Base-by-base conservation (phyloP, 2,113 vertebrate genomes). In the Brienomyrus longianalis region DNA sequence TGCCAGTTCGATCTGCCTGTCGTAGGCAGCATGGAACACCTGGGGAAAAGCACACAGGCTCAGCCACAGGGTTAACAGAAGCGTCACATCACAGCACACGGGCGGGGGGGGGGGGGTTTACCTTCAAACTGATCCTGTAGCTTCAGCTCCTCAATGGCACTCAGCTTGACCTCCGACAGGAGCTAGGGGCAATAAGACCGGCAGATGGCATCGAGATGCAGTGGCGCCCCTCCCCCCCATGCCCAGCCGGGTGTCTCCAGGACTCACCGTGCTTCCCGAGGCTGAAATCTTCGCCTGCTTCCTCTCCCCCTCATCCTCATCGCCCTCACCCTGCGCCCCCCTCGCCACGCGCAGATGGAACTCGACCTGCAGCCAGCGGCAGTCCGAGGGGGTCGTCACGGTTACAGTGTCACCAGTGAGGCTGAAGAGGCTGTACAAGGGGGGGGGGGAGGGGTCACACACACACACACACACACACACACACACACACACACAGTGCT, bases 301-400 rank as follows among this genome's bases (percentile, higher is more conserved):
- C 90, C 94, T 95, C 84, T 94, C 93, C 39, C 90, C 91, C 77
- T 93, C 91, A 56, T 94, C 93, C 52, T 91, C 92, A 62, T 88
- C 95, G 91, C 91, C 89, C 27, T 21, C 94, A 90, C 54, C 91
- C 92, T 77, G 89, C 27, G 85, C 87, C 86, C 43, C 89, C 31
- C 91, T 93, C 4, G 17, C 88, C 5, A 10, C 90, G 19, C 54
- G 83, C 21, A 95, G 96, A 27, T 92, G 92, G 93, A 97, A 97
- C 93, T 96, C 96, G 89, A 99, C 97, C 90, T 97, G 96, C 39
- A 99, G 95, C 97, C 97, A 98, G 90, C 96, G 95, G 91, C 95
- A 96, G 92, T 97, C 96, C 0, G 95, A 95, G 0, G 95, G 96
- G 1, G 96, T 96, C 1, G 94, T 95, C 93, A 97, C 95, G 0